phyloP scores from a whole-genome alignment of 92 coral and sea anemone species.

The Parazoanthus atlanticus region DNA sequence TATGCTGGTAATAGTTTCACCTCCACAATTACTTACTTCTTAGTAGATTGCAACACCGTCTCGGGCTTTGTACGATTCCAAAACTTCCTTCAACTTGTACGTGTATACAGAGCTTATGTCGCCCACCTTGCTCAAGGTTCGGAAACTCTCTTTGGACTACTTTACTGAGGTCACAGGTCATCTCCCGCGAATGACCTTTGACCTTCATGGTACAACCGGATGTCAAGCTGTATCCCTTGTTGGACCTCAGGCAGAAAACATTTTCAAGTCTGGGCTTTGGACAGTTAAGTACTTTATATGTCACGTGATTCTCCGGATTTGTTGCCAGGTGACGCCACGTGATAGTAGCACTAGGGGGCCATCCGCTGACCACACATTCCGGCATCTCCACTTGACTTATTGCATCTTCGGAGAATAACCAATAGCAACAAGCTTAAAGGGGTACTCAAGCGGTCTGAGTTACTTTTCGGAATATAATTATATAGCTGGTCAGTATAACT shows the following conservation, averaged over 20 bases:
- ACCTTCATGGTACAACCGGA: conserved; percentile 26
- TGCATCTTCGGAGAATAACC: background rate
- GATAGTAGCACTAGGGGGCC: conserved; percentile 17
- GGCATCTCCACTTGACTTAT: conserved; percentile 6
- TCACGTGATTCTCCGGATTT: background rate
- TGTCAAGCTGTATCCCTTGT: conserved; percentile 25
- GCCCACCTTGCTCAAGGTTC: conserved; percentile 14
- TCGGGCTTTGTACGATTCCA: conserved; percentile 4
- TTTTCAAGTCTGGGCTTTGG: conserved; percentile 35
- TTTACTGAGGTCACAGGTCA: conserved; percentile 17
- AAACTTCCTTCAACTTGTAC: conserved; percentile 9
- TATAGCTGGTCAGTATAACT: too few relatives aligned
- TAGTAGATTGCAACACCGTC: conserved; percentile 22
- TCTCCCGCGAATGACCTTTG: background rate
- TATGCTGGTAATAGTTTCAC: background rate
- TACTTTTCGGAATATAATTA: too few relatives aligned
- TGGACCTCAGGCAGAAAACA: background rate
- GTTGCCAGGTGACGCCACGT: conserved; percentile 27
- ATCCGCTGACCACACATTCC: conserved; percentile 37
- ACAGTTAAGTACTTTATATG: conserved; percentile 37
- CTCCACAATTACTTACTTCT: conserved; percentile 20
- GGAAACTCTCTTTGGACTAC: conserved; percentile 26
- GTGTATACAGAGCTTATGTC: conserved; percentile 11
- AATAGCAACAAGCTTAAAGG: too few relatives aligned
- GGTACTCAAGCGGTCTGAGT: too few relatives aligned